phyloP scores from a whole-genome alignment of 2,888 invertebrate genomes.

The Euzetes globulus region DNA sequence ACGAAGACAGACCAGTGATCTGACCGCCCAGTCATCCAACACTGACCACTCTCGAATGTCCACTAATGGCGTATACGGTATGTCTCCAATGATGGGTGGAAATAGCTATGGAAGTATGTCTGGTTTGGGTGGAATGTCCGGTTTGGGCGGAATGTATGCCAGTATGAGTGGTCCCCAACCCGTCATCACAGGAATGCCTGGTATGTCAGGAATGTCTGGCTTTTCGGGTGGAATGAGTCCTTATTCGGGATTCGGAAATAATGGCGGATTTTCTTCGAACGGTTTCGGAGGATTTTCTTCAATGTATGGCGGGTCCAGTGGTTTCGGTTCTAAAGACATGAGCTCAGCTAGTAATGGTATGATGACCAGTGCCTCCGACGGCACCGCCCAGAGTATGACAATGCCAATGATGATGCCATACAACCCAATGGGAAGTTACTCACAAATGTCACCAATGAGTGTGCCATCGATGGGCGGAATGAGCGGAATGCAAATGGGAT shows the following conservation, averaged over 20 bases:
- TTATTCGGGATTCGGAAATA: not conserved
- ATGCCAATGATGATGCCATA: conserved; percentile 35
- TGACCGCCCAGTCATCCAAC: not conserved
- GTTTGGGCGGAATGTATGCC: conserved; percentile 30
- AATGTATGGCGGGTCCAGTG: not conserved
- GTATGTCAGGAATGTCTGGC: not conserved
- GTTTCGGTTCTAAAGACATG: not conserved
- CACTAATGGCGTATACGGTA: not conserved
- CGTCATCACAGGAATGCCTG: conserved; percentile 13
- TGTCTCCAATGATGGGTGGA: conserved; percentile 21
- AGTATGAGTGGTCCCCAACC: conserved; percentile 23
- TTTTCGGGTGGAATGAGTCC: conserved; percentile 8
- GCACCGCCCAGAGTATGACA: not conserved
- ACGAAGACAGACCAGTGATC: conserved; percentile 30
- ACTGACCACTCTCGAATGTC: not conserved
- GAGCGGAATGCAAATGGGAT: not conserved
- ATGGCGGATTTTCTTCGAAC: not conserved
- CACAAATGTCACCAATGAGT: conserved; percentile 6
- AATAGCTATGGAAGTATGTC: conserved; percentile 25
- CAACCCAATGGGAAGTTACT: conserved; percentile 25
- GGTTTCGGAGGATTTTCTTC: conserved; percentile 5
- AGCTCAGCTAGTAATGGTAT: not conserved
- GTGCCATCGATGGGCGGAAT: not conserved
- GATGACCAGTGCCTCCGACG: not conserved
- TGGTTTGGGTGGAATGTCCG: conserved; percentile 34